These are phyloP conservation scores for Premnoplex brunnescens DNA, from an alignment of 2,797 vertebrate species.

Conservation along the genomic window DNA sequence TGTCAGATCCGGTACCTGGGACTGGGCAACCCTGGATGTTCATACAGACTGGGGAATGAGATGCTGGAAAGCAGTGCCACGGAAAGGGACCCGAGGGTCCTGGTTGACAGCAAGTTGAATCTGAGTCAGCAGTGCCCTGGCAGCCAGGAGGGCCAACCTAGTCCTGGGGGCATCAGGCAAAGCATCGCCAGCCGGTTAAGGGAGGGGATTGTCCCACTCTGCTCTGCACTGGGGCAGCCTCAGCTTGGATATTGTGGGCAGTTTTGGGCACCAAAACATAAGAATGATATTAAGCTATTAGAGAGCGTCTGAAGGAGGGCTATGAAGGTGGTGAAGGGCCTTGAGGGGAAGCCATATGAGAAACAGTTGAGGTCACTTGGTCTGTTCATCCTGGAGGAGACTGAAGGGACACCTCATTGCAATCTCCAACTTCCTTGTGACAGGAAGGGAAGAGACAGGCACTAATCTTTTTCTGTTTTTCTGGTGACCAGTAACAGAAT, in stretches of 20 bases:
- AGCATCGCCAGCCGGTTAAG: fast-evolving
- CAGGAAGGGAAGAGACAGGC: not conserved
- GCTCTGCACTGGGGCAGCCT: not conserved
- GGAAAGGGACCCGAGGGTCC: not conserved
- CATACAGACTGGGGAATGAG: not conserved
- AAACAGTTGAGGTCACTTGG: not conserved
- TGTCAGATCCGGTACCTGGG: not conserved
- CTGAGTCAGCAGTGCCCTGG: not conserved
- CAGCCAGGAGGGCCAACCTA: not conserved
- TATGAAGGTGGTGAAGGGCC: no score
- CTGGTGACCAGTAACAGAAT: not conserved
- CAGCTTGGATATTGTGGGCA: not conserved
- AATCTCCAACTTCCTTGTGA: not conserved
- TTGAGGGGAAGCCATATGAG: not conserved
- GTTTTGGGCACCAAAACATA: not conserved
- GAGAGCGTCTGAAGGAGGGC: not conserved
- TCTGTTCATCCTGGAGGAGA: not conserved
- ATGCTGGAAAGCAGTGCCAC: not conserved
- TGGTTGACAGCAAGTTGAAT: not conserved
- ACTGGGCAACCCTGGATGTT: not conserved
- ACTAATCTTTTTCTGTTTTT: not conserved
- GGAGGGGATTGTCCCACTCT: not conserved
- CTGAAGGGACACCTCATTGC: not conserved
- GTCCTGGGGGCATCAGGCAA: not conserved
- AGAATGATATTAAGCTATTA: not conserved